Base-by-base conservation (phyloP, 1,140 invertebrate genomes). In the Camponotus pennsylvanicus region DNA sequence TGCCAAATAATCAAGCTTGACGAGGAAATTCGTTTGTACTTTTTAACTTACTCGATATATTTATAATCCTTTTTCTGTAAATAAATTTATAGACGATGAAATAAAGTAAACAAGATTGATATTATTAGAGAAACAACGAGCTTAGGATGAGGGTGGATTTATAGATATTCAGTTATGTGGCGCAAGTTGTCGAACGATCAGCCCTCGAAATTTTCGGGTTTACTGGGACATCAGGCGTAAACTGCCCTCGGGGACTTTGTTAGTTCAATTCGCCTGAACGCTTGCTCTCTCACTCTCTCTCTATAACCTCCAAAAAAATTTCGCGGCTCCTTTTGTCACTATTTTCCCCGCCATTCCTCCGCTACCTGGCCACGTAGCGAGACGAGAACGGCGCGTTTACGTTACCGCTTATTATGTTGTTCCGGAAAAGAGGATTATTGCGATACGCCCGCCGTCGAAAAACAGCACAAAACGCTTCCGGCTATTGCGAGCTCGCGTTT, bases 221-320 rank as follows among this genome's bases (percentile, higher is more conserved):
- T 93, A 92, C 92, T 86, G 85, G 88, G 91, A 93, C 92, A 94
- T 92, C 90, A 91, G 89, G 87, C 92, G 91, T 94, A 95, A 95
- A 94, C 92, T 94, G 93, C 88, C 94, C 94, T 92, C 70, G 82
- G 94, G 94, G 94, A 95, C 86, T 94, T 95, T 95, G 94, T 95
- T 95, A 95, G 93, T 93, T 92, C 91, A 91, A 91, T 91, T 93
- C 91, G 92, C 92, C 86, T 87, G 85, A 92, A 88, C 89, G 92
- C 91, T 11, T 90, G 88, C 78, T 80, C 66, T 69, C 79, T 73
- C 63, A 42, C 32, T 42, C 45, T 34, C 66, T 67, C 64, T 69
- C 32, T 6, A 3, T 40, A 4, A 40, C 37, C 37, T 2, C 61
- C 27, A 42, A 77, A 90, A 91, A 90, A 90, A 71, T 67, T 57